Percentiles rank a stretch among this genome's conserved stretches.
phyloP scores from a whole-genome alignment of 2,888 invertebrate genomes.

The Brassicogethes aeneus region DNA sequence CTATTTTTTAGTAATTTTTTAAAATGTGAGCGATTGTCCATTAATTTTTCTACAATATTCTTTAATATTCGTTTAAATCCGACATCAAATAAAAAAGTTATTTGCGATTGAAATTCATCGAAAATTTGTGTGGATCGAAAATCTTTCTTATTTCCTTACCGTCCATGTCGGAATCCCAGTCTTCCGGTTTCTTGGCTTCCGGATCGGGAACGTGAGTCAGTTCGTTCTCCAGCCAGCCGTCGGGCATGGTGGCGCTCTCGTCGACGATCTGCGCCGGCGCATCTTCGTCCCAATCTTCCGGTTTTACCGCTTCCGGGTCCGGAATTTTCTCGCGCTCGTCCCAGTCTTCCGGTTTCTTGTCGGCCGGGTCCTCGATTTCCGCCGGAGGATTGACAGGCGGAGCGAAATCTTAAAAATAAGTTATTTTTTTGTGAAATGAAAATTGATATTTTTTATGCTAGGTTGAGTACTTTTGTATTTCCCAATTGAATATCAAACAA shows the following conservation, averaged over 20 bases:
- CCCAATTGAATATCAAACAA: too few relatives aligned
- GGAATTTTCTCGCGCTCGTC: constrained; percentile 58
- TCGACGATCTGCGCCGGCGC: constrained; percentile 87
- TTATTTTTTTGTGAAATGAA: constrained; percentile 41
- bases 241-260: constrained; percentile 73
- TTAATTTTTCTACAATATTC: too few relatives aligned
- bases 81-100: too few relatives aligned
- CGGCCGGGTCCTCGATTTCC: constrained; percentile 88
- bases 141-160: too few relatives aligned
- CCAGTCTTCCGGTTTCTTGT: constrained; percentile 85
- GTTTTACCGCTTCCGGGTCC: constrained; percentile 60
- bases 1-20: too few relatives aligned
- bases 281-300: constrained; percentile 95
- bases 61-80: too few relatives aligned
- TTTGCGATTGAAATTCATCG: too few relatives aligned
- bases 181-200: constrained; percentile 75
- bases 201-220: constrained; percentile 80
- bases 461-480: too few relatives aligned
- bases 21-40: too few relatives aligned
- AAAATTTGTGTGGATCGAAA: too few relatives aligned
- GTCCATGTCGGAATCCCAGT: constrained; percentile 99
- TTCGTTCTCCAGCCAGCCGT: constrained; percentile 90
- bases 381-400: constrained; percentile 93
- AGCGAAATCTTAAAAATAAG: constrained; percentile 59
- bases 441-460: too few relatives aligned